A percentile compares a stretch with the other conserved stretches of the same genome.
These are phyloP conservation scores for Apodemia zela DNA, from an alignment of 2,888 invertebrate genomes.

Conservation along the genomic window DNA sequence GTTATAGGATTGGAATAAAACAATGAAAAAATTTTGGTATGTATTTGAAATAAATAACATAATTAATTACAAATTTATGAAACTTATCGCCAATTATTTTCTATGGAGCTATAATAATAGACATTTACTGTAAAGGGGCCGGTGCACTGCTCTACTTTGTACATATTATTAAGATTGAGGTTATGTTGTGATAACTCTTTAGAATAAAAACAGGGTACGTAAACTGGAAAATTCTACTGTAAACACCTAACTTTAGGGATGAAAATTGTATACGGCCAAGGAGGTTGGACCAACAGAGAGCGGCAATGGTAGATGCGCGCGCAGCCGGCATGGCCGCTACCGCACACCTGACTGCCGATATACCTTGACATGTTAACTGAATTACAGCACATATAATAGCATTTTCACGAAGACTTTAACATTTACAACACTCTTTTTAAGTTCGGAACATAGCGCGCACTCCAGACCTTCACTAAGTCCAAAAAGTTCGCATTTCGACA, in stretches of 20 bases:
- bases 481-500: conserved; percentile 51
- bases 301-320: conserved; percentile 68
- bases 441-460: conserved; percentile 42
- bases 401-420: conserved; percentile 40
- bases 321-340: conserved; percentile 74
- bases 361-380: conserved; percentile 63
- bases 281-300: conserved; percentile 51
- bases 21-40: conserved; percentile 56
- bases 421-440: conserved; percentile 41
- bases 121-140: conserved; percentile 52
- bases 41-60: conserved; percentile 57
- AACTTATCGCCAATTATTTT: conserved; percentile 59
- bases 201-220: conserved; percentile 59
- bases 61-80: conserved; percentile 49
- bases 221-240: conserved; percentile 51
- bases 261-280: conserved; percentile 49
- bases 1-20: conserved; percentile 61
- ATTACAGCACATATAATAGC: conserved; percentile 52
- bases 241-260: conserved; percentile 53
- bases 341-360: conserved; percentile 73
- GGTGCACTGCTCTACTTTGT: conserved; percentile 55
- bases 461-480: conserved; percentile 43
- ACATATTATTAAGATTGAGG: conserved; percentile 59
- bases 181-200: conserved; percentile 78
- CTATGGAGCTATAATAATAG: conserved; percentile 35